phyloP scores from a whole-genome alignment of 2,797 vertebrate species.

The Vireo griseus region DNA sequence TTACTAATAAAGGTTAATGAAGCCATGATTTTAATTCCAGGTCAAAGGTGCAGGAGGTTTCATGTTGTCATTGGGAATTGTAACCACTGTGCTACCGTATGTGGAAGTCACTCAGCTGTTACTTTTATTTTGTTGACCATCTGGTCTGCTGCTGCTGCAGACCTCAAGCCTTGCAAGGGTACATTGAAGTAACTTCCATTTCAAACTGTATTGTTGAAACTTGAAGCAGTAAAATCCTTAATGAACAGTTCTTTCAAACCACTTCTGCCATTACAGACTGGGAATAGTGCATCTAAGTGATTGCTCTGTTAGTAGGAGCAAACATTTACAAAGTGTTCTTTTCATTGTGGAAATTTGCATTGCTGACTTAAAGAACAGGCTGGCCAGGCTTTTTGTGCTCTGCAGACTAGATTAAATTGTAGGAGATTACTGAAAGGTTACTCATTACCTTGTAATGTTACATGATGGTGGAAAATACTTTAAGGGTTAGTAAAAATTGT shows the following conservation, averaged over 20 bases:
- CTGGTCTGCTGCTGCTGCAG: constrained; percentile 28
- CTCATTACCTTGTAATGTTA: background rate
- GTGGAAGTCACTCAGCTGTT: background rate
- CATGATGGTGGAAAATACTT: background rate
- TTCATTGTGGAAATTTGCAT: background rate
- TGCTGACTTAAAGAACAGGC: background rate
- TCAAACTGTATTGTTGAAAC: background rate
- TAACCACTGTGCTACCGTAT: constrained; percentile 24
- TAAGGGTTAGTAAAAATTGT: constrained; percentile 2
- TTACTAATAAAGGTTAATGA: constrained; percentile 16
- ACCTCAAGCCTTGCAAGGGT: background rate
- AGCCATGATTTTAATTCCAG: constrained; percentile 11
- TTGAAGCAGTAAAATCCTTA: background rate
- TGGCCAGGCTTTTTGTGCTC: background rate
- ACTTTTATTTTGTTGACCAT: constrained; percentile 40
- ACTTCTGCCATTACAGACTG: background rate
- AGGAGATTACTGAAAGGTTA: background rate
- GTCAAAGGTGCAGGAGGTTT: background rate
- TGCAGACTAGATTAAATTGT: background rate
- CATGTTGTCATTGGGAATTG: background rate
- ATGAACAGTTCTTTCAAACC: background rate
- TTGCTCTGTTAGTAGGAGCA: background rate
- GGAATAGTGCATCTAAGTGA: background rate
- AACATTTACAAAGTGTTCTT: background rate
- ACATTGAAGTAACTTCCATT: background rate